A percentile compares a stretch with the other conserved stretches of the same genome.
These are phyloP conservation scores for Epinephelus coioides DNA, from an alignment of 2,797 vertebrate species.

Conservation along the genomic window DNA sequence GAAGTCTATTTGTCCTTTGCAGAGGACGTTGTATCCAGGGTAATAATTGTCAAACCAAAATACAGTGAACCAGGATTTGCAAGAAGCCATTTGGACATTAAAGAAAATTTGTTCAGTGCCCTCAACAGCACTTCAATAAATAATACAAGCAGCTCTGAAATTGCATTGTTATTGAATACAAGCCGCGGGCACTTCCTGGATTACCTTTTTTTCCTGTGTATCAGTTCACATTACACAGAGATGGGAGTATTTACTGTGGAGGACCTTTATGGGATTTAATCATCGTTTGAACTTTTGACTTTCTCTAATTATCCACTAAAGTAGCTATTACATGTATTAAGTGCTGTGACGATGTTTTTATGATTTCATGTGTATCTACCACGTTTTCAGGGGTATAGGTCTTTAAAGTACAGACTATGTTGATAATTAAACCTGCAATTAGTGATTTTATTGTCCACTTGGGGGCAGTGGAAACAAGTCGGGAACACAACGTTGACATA, in stretches of 20 bases:
- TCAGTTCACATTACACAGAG: conserved; percentile 40
- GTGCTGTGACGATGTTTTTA: conserved; percentile 11
- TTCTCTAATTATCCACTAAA: conserved; percentile 45
- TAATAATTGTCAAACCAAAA: conserved; percentile 61
- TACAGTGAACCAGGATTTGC: conserved; percentile 50
- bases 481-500: background rate
- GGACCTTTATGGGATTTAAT: conserved; percentile 48
- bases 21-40: conserved; percentile 38
- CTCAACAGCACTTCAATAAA: conserved; percentile 68
- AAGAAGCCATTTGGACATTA: conserved; percentile 63
- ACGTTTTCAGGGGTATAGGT: background rate
- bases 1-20: conserved; percentile 58
- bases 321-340: conserved; percentile 11
- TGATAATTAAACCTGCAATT: background rate
- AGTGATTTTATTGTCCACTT: background rate
- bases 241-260: conserved; percentile 33
- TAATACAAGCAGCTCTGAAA: conserved; percentile 65
- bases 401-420: background rate
- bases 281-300: conserved; percentile 60
- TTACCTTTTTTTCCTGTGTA: conserved; percentile 38
- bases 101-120: conserved; percentile 65
- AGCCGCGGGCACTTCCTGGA: conserved; percentile 44
- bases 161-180: conserved; percentile 62
- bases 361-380: conserved; percentile 3
- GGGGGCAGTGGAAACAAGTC: background rate